Evolutionary conservation across 2,888 invertebrate species (phyloP), one percentile per base, ranked within the genome.

Genomic region (Trimorus sp.): DNA sequence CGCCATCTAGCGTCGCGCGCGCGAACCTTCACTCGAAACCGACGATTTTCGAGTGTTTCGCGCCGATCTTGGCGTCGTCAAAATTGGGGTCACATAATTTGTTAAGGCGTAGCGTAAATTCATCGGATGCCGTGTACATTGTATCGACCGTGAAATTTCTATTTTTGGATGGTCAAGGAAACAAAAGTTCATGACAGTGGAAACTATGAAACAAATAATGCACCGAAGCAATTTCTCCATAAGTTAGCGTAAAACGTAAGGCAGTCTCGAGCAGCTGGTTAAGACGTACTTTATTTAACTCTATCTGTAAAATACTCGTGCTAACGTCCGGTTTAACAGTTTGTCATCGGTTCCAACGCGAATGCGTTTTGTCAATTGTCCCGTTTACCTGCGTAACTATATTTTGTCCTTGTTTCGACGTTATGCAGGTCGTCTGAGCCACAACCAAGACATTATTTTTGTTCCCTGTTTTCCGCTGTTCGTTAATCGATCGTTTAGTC

Each of bases 131-230:
- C 84, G 81, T 86, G 86, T 89, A 89, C 83, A 89, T 89, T 89
- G 86, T 79, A 86, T 86, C 70, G 79, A 84, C 66, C 70, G 66
- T 78, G 78, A 87, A 89, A 90, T 89, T 90, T 89, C 89, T 90
- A 90, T 90, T 90, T 90, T 90, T 90, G 89, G 90, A 90, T 77
- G 40, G 68, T 68, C 51, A 56, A 77, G 49, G 54, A 86, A 84
- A 85, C 87, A 86, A 86, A 83, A 84, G 56, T 71, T 71, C 36
- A 65, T 16, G 60, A 62, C 62, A 68, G 51, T 58, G 54, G 42
- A 86, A 85, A 85, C 87, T 86, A 85, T 81, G 51, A 70, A 80
- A 70, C 45, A 54, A 79, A 76, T 40, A 75, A 84, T 83, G 74
- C 74, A 74, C 80, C 56, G 70, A 74, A 73, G 74, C 77, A 80